Evolutionary conservation across 2,888 invertebrate genomes (phyloP).

Genomic region (Ectropis crepuscularia): DNA sequence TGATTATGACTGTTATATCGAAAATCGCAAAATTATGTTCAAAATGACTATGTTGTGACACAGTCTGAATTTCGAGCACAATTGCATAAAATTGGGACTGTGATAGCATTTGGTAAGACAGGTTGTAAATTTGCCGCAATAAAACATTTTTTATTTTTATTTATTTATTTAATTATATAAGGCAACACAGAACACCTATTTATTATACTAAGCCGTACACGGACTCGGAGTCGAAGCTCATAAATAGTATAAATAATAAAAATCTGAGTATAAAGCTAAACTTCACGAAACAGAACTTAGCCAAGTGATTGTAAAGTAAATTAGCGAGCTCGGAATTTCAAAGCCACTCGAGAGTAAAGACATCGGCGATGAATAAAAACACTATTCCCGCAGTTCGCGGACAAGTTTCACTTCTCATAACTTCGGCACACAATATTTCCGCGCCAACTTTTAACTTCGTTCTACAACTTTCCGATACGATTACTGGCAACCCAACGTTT

Average conservation of each 20-base stretch:
- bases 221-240: no score
- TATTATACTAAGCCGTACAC: no score
- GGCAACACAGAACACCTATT: no score
- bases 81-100: no score
- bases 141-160: no score
- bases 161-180: no score
- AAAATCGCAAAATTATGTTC: no score
- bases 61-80: no score
- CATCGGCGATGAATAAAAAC: conserved; percentile 43
- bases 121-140: no score
- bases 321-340: conserved; percentile 29
- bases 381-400: conserved; percentile 39
- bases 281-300: conserved; percentile 3
- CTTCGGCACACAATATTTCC: conserved; percentile 62
- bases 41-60: no score
- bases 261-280: neutral
- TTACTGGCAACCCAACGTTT: neutral
- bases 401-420: conserved; percentile 49
- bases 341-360: conserved; percentile 36
- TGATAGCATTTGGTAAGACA: no score
- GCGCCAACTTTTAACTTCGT: conserved; percentile 18
- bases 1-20: no score
- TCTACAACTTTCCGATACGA: neutral
- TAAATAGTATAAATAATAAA: neutral
- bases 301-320: conserved; percentile 9